Evolutionary conservation across 2,888 invertebrate genomes (phyloP).

Genomic region (Cinara cedri): DNA sequence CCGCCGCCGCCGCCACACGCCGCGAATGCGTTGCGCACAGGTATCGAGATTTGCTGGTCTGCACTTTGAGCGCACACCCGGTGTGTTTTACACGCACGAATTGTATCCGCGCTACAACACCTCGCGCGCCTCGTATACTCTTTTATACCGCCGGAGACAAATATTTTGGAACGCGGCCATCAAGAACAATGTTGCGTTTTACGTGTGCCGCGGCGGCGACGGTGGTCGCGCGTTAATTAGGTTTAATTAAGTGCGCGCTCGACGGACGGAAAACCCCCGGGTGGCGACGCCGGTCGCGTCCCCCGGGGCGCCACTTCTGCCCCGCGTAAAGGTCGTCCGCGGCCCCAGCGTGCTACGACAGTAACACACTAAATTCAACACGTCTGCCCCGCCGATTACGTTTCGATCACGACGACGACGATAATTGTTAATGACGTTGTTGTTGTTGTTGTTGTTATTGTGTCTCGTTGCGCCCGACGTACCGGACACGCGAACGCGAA

Average conservation of each 20-base stretch:
- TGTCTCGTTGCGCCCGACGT: no score
- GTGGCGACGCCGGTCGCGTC: neutral
- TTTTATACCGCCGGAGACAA: neutral
- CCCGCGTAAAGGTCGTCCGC: neutral
- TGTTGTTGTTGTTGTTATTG: no score
- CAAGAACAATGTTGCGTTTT: neutral
- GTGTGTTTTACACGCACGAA: no score
- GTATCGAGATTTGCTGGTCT: constrained; percentile 21
- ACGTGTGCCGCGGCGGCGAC: no score
- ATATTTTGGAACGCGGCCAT: constrained; percentile 3
- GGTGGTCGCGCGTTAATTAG: constrained; percentile 8
- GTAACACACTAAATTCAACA: constrained; percentile 3
- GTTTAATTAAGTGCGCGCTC: constrained; percentile 1
- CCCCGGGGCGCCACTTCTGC: neutral
- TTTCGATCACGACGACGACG: no score
- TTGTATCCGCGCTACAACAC: neutral
- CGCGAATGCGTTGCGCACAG: neutral
- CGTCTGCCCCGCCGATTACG: no score
- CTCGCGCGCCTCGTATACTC: neutral
- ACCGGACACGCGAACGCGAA: no score
- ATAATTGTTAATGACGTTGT: no score
- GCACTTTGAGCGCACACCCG: no score
- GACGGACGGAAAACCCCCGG: neutral
- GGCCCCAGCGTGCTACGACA: no score
- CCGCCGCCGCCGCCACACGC: neutral